Conservation (phyloP, 2,113 vertebrate species). For the Ploceus nigricollis region DNA sequence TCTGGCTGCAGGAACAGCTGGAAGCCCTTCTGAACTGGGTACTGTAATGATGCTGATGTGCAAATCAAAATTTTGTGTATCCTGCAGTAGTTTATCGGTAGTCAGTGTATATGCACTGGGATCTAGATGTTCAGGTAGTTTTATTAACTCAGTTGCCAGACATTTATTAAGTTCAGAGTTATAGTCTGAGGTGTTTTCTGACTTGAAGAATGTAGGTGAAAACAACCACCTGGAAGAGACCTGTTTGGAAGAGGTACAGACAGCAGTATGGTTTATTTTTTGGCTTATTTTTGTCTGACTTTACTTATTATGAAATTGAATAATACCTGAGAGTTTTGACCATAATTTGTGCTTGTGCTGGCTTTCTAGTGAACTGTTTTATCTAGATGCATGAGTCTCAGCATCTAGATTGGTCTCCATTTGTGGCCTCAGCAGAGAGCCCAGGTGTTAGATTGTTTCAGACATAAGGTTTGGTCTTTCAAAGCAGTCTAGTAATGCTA, state of each 20-base stretch:
- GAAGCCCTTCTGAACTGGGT: neutral
- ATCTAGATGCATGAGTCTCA: neutral
- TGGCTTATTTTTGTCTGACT: neutral
- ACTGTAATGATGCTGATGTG: neutral
- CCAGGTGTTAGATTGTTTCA: neutral
- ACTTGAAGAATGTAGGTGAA: neutral
- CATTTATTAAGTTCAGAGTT: neutral
- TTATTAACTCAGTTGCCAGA: neutral
- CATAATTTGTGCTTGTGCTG: neutral
- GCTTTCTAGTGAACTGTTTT: neutral
- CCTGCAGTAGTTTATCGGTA: neutral
- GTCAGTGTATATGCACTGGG: accelerated
- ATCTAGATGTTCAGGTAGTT: neutral
- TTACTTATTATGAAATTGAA: neutral
- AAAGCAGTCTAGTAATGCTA: neutral
- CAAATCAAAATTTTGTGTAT: neutral
- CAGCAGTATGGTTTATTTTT: neutral
- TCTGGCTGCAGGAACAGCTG: neutral
- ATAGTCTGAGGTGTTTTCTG: neutral
- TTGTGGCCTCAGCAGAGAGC: neutral
- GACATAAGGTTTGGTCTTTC: neutral
- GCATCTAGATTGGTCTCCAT: neutral
- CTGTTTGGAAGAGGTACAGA: neutral
- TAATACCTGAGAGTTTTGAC: neutral
- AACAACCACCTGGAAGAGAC: neutral